Base-by-base conservation (phyloP, 2,888 invertebrate genomes). In the Cantharis lateralis region DNA sequence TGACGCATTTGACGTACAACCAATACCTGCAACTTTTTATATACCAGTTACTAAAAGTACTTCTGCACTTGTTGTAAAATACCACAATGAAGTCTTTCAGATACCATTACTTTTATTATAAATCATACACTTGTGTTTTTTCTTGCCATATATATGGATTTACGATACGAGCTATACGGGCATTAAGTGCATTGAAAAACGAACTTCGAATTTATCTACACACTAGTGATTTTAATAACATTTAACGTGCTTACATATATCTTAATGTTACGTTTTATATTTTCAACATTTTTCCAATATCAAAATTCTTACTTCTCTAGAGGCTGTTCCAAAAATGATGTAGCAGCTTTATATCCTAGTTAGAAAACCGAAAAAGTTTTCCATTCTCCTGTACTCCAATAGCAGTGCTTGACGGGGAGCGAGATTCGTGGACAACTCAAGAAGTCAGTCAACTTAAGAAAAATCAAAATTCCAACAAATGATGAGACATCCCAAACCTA, bases 71-170 rank as follows among this genome's bases (percentile, higher is more conserved):
- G 80, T 78, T 78, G 82, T 83, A 83, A 83, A 83, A 83, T 82
- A 81, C 83, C 82, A 81, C 82, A 82, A 83, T 80, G 80, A 81
- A 81, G 79, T 79, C 82, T 82, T 82, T 82, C 81, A 81, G 80
- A 82, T 81, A 82, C 82, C 83, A 83, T 83, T 83, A 83, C 80
- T 75, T 80, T 74, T 71, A 70, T 80, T 82, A 81, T 81, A 79
- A 81, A 74, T 77, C 77, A 77, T 68, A 68, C 66, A 28, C 32
- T 74, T 71, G 68, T 71, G 62, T 75, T 18, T 70, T 71, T 66
- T 77, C 70, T 73, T 77, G 74, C 48, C 68, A 62, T 63, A 63
- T n/a, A 74, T 74, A 68, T 77, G 74, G 74, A 74, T 74, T 71
- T 77, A 71, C 70, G 76, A 70, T 71, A 71, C 69, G 62, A 71